Evolutionary conservation across 2,888 invertebrate species (phyloP), one percentile per base, ranked within the genome.

Genomic region (Sisyra nigra): DNA sequence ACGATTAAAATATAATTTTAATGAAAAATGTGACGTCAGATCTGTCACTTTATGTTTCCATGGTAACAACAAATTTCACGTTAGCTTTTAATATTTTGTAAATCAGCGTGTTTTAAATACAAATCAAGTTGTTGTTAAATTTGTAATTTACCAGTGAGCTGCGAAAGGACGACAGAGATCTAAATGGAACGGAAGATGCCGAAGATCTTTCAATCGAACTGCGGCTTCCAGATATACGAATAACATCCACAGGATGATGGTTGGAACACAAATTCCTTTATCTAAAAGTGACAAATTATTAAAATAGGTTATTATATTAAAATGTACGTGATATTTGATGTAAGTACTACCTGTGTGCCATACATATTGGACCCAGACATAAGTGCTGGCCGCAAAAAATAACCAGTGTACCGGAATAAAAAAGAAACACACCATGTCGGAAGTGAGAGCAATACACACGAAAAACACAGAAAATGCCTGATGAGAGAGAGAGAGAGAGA

Each of bases 401-500:
- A 94, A 74, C 84, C 93, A 93, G 65, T 94, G 89, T 55, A 94
- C 83, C 52, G 97, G 97, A 71, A 98, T 92, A 69, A 96, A 93
- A 71, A 97, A 88, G 71, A 89, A 93, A 73, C 94, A 97, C 67
- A 97, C 83, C 78, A 97, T 84, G 68, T 97, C 97, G 55, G 96
- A 93, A 51, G 94, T 94, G 55, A 96, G 78, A 53, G 94, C 93
- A 63, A 97, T 86, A 68, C 91, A 93, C 61, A 97, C 87, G 72
- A 97, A 97, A 71, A 96, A 89, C 59, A 94, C 82, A 57, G 94
- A 92, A 69, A 96, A 96, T 62, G 92, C 92, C 91, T 92, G 74
- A 34, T n/a, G n/a, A n/a, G n/a, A n/a, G n/a, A n/a, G n/a, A n/a
- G n/a, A n/a, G n/a, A n/a, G n/a, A n/a, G n/a, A n/a, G n/a, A n/a